Base-by-base conservation (phyloP, 2,113 vertebrate genomes). In the Fukomys damarensis region DNA sequence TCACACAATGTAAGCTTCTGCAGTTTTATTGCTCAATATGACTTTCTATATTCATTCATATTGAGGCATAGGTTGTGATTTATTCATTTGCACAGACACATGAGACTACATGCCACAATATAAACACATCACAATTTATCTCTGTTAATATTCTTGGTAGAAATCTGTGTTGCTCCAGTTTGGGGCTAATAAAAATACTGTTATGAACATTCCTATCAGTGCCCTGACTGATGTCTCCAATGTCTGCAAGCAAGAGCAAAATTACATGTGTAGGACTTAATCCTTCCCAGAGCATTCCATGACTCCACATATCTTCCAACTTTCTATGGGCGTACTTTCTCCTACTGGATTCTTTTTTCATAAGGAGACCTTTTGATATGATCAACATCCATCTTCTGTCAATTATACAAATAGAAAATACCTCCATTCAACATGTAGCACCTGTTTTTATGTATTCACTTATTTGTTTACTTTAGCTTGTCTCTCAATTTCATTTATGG, bases 401-500 rank as follows among this genome's bases (percentile, higher is more conserved):
- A 93, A n/a, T 26, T 74, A 65, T 17, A 66, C 12, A 43, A 43
- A 84, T 0, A 93, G 43, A 30, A 92, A 81, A 58, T 30, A 65
- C 30, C 41, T 54, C 30, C 30, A 90, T 14, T 58, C 56, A 49
- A 74, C 30, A 70, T 14, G 32, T 1, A 58, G 20, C 63, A 13
- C 41, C 35, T 10, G 32, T 59, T 58, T n/a, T 90, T 46, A 63
- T 63, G 11, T 65, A 35, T 49, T 85, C 72, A 35, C 32, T 59
- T 46, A 22, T 32, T 20, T 84, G 1, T 52, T 35, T 61, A 65
- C 32, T 56, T 2, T 17, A 92, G 32, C 17, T 58, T 95, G 2
- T 86, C 65, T 85, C 84, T 86, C 68, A 89, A 38, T 19, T 52
- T 91, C n/a, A 63, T n/a, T 66, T n/a, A 84, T 49, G 20, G 52